Evolutionary conservation across 2,113 vertebrate species (phyloP), one percentile per base, ranked within the genome.

Genomic region (Indicator maculatus): DNA sequence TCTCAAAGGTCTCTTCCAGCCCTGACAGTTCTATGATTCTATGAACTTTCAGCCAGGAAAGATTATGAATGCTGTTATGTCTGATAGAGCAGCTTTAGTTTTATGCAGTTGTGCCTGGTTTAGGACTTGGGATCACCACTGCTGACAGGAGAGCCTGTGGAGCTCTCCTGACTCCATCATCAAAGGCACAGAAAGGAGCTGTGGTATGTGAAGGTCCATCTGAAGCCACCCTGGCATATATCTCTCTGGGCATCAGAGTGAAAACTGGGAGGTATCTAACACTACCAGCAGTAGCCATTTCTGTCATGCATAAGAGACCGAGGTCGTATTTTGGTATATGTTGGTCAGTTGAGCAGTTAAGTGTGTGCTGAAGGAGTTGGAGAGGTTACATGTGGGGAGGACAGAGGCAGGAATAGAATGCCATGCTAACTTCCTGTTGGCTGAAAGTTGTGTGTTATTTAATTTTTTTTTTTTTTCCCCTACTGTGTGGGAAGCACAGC

Each of bases 81-180:
- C 52, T 66, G 31, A 16, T 3, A 11, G 16, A 64, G 19, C 14
- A 73, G 50, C 50, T 60, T 64, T 36, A 56, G 45, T 17, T 79
- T 36, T 21, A 52, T 9, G 20, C 7, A 3, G 23, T 39, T 80
- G 63, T 65, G 38, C 44, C 27, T 66, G 45, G 6, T 5, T 44
- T 41, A 26, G 28, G 30, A n/a, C 20, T 24, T 59, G 50, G 66
- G 41, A 24, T 83, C 8, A 5, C 24, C 33, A 1, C 12, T 39
- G n/a, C 19, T 28, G 61, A 10, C 0, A 0, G 7, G 9, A 0
- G 4, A 13, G 28, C 52, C 52, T 82, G 47, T 7, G 13, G 16
- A 59, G 41, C 47, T 33, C 12, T 38, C 20, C 56, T 64, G 38
- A 28, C 26, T 64, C 36, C 7, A 11, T 13, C 36, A 30, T 8